Conservation (phyloP, 2,113 vertebrate species). For the Caracal caracal region DNA sequence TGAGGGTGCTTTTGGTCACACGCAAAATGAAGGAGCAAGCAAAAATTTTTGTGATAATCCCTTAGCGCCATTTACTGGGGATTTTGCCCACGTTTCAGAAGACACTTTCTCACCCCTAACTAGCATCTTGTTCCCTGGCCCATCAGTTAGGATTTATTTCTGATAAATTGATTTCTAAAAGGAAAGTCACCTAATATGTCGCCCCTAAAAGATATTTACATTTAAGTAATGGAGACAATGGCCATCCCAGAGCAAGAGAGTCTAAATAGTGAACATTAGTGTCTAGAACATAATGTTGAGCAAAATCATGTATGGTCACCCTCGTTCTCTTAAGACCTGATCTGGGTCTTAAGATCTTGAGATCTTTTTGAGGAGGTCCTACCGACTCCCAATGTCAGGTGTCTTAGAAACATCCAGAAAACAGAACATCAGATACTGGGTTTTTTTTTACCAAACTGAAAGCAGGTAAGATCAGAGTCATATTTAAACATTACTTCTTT, state of each 20-base stretch:
- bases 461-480: background rate
- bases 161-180: slow-evolving; percentile 31
- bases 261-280: background rate
- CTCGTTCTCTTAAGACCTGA: background rate
- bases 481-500: background rate
- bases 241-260: background rate
- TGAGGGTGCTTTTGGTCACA: background rate
- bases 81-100: background rate
- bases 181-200: background rate
- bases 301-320: background rate
- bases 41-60: background rate
- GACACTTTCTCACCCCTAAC: background rate
- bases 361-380: background rate
- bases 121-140: too few species aligned
- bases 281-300: background rate
- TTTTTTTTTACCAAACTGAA: background rate
- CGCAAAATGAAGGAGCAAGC: background rate
- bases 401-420: background rate
- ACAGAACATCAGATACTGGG: background rate
- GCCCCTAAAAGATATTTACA: background rate
- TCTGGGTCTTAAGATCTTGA: background rate
- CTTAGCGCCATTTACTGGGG: background rate
- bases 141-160: background rate
- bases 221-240: background rate
- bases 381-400: background rate